Conservation (phyloP, 2,113 vertebrate species). For the Taxidea taxus region DNA sequence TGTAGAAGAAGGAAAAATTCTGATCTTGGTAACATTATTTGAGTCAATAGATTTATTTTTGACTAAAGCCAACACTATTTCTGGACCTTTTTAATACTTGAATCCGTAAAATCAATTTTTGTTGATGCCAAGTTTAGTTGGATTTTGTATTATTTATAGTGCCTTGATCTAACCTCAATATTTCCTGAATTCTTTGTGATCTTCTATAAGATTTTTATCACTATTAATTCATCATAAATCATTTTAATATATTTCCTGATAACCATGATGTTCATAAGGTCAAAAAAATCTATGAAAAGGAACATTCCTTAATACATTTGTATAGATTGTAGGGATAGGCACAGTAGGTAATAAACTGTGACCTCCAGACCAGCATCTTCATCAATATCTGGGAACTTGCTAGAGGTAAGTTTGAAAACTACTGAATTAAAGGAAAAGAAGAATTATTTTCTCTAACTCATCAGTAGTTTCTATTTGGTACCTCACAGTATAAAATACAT, state of each 20-base stretch:
- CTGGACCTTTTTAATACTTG: background rate
- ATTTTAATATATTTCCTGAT: background rate
- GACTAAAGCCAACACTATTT: background rate
- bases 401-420: background rate
- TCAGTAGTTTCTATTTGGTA: background rate
- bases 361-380: background rate
- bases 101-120: slow-evolving; percentile 16
- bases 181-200: background rate
- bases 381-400: background rate
- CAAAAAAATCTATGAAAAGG: background rate
- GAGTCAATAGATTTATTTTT: background rate
- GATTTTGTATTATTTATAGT: background rate
- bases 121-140: background rate
- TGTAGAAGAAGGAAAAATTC: background rate
- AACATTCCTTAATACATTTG: background rate
- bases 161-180: background rate
- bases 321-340: background rate
- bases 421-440: background rate
- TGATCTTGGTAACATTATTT: background rate
- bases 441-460: background rate
- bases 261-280: background rate
- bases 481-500: background rate
- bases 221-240: background rate
- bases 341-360: background rate
- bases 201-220: background rate